Conservation (phyloP, 2,797 vertebrate species). For the Alosa sapidissima region DNA sequence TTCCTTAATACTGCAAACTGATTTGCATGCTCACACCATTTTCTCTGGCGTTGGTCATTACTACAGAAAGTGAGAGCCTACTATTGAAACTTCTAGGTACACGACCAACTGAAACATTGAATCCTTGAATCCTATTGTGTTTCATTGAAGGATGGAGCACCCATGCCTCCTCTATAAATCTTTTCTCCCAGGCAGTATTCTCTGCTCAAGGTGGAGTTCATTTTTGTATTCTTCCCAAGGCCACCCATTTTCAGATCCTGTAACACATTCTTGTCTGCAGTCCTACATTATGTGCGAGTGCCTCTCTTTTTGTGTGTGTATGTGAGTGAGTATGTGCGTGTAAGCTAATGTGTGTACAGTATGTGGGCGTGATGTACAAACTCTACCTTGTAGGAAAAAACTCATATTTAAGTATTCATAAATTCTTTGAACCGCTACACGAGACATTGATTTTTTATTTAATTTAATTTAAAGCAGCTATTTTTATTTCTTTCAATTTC, state of each 20-base stretch:
- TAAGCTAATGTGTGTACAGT: neutral
- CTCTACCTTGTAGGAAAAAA: too few relatives aligned
- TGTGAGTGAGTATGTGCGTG: neutral
- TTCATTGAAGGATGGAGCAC: neutral
- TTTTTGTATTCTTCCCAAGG: neutral
- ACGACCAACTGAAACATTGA: conserved; percentile 1
- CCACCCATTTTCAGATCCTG: neutral
- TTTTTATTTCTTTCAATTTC: too few relatives aligned
- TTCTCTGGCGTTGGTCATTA: neutral
- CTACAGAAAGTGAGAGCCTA: neutral
- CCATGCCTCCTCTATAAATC: neutral
- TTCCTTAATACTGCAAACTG: neutral
- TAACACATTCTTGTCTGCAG: neutral
- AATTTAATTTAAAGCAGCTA: too few relatives aligned
- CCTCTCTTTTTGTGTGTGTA: neutral
- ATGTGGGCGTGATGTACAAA: neutral
- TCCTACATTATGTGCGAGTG: neutral
- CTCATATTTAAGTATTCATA: too few relatives aligned
- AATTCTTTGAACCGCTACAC: too few relatives aligned
- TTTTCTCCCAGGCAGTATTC: neutral
- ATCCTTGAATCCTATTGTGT: neutral
- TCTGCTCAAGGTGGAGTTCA: neutral
- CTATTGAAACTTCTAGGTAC: neutral
- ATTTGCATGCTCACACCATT: neutral
- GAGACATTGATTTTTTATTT: too few relatives aligned